Evolutionary conservation across 2,113 vertebrate species (phyloP).

Genomic region (Percopsis transmontana): DNA sequence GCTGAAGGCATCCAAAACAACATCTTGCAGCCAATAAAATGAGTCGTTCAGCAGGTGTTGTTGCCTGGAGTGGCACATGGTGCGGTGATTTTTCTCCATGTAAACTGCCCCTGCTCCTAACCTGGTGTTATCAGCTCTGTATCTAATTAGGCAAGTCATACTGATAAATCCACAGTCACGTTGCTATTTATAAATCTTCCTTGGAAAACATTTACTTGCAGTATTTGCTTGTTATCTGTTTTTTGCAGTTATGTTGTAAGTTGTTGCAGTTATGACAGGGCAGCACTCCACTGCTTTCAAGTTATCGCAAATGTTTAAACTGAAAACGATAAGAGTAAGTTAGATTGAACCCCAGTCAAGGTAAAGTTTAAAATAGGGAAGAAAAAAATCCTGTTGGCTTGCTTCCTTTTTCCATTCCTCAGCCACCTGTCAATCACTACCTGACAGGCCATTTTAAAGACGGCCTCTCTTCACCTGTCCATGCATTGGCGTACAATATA

Average conservation of each 20-base stretch:
- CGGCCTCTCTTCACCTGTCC: conserved; percentile 43
- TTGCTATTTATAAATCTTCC: conserved; percentile 31
- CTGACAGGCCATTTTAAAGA: conserved; percentile 55
- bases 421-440: conserved; percentile 59
- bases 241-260: no score
- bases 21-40: conserved; percentile 35
- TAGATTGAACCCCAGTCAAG: background rate
- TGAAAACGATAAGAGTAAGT: background rate
- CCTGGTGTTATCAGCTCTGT: conserved; percentile 48
- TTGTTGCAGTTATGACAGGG: conserved; percentile 10
- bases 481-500: conserved; percentile 34
- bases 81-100: conserved; percentile 27
- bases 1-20: conserved; percentile 27
- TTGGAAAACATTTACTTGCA: conserved; percentile 1
- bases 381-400: conserved; percentile 2
- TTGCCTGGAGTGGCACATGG: background rate
- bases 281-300: conserved; percentile 1
- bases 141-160: conserved; percentile 56
- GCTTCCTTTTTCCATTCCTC: conserved; percentile 3
- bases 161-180: conserved; percentile 42
- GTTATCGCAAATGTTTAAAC: background rate
- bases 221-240: conserved; percentile 37
- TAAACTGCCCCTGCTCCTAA: conserved; percentile 31
- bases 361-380: conserved; percentile 36
- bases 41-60: conserved; percentile 30